Evolutionary conservation across 2,888 invertebrate genomes (phyloP), one percentile per base, ranked within the genome.

Genomic region (Ophion slaviceki): DNA sequence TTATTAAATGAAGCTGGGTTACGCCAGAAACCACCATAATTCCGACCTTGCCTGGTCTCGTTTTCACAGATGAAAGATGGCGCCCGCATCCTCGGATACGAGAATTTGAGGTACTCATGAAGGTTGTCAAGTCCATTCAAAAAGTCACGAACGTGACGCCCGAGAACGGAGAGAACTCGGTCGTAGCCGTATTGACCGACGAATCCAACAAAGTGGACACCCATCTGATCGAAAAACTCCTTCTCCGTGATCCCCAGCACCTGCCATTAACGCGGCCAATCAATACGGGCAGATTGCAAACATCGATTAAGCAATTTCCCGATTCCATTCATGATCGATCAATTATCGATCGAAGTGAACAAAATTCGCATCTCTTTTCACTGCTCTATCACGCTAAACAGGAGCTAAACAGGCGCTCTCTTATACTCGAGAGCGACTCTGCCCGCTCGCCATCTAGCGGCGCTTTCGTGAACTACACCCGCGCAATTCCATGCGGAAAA

Each of bases 41-140:
- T 67, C 82, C 88, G 84, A 93, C 93, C 93, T 91, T 97, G 97
- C 80, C 97, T 95, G 0, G 98, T 98, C 94, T 99, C 99, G 92
- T 98, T 98, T 94, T 99, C 99, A 92, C 99, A 99, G 90, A 99
- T 99, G 94, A 99, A 99, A 78, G 98, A 98, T 0, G 99, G 99
- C 0, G 99, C 99, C 88, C 97, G 95, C 96, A 96, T 96, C 89
- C 97, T 96, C 0, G 99, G 99, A 93, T 99, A 99, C 78, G 98
- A 98, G 94, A 99, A 99, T 94, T 99, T 98, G 70, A 99, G 95
- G 93, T 99, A 99, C 93, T 99, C 99, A 94, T 99, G 99, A 36
- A 99, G 95, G 94, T 99, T 99, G 94, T 99, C 99, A 89, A 99
- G 95, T 0, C 98, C 99, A 92, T 99, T 99, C 2, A 99, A 96